Base-by-base conservation (phyloP, 2,797 vertebrate genomes). In the Diplodus sargus region DNA sequence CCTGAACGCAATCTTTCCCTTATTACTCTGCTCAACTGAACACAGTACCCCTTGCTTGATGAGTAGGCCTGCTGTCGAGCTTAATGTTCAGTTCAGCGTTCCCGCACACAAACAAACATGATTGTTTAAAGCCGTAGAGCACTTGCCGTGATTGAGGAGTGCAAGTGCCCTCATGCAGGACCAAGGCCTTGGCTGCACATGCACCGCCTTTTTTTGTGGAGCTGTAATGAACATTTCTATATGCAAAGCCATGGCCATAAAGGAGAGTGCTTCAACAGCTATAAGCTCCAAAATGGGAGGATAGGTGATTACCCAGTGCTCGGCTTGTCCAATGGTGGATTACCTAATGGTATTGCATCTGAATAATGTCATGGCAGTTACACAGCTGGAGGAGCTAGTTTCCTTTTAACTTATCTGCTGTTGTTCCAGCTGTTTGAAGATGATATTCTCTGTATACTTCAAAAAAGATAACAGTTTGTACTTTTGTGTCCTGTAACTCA, bases 171-270 rank as follows among this genome's bases (percentile, higher is more conserved):
- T 87, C 72, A 76, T 78, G 72, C 60, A 66, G 69, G 62, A 64
- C 70, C 15, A 59, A 59, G 67, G 72, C 69, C 28, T 69, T 14
- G 56, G 67, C 63, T 71, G 68, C 76, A 78, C 34, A 62, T 2
- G 17, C 12, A 17, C 48, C 8, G 53, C 30, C 23, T 65, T 63
- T 74, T 76, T 76, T 63, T 66, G 70, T 52, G 61, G 70, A 20
- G 66, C 73, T 70, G 25, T 92, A 90, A 92, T 92, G 85, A 91
- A 84, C 76, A 79, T 83, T 91, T 90, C 81, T 90, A 82, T 86
- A 91, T 93, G 87, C 83, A 90, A 86, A 90, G 88, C 75, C 74
- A 82, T 52, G 83, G 68, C 81, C 76, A 88, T 92, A 81, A 91
- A 88, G 84, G 66, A 87, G 62, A 91, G 82, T 78, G 80, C 88